Conservation (phyloP, 2,888 invertebrate genomes). For the Oscheius sp. region DNA sequence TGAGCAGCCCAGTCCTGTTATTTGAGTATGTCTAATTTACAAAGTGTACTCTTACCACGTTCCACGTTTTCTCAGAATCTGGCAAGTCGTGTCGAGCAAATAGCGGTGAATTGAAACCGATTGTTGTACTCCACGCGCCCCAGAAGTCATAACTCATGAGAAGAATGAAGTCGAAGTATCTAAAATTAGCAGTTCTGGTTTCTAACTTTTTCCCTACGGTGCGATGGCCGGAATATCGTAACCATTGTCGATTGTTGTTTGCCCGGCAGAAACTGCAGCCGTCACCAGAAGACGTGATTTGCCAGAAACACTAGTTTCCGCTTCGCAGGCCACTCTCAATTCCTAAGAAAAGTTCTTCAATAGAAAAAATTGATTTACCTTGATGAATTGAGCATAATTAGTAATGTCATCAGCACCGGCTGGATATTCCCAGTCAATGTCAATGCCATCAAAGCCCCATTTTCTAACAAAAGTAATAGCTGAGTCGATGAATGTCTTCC, state of each 20-base stretch:
- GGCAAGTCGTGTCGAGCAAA: constrained; percentile 49
- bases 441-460: constrained; percentile 71
- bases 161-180: constrained; percentile 58
- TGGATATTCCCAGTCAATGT: constrained; percentile 72
- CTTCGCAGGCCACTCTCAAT: constrained; percentile 58
- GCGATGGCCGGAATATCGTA: constrained; percentile 78
- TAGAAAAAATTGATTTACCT: too few species aligned
- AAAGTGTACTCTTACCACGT: too few species aligned
- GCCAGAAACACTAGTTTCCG: constrained; percentile 51
- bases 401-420: constrained; percentile 72
- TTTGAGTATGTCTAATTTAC: constrained; percentile 2
- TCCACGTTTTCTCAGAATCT: constrained; percentile 55
- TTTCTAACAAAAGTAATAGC: constrained; percentile 68
- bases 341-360: constrained; percentile 45
- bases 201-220: constrained; percentile 36
- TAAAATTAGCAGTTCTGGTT: constrained; percentile 15
- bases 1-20: constrained; percentile 82
- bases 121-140: constrained; percentile 56
- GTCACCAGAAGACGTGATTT: constrained; percentile 79
- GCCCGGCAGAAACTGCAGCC: constrained; percentile 86
- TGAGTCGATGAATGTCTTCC: constrained; percentile 75
- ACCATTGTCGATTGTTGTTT: constrained; percentile 86
- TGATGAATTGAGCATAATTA: constrained; percentile 61
- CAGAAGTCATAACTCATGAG: constrained; percentile 66
- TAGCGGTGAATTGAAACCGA: constrained; percentile 60